These are phyloP conservation scores for Hycleus cichorii DNA, from an alignment of 1,140 invertebrate genomes.

Conservation along the genomic window DNA sequence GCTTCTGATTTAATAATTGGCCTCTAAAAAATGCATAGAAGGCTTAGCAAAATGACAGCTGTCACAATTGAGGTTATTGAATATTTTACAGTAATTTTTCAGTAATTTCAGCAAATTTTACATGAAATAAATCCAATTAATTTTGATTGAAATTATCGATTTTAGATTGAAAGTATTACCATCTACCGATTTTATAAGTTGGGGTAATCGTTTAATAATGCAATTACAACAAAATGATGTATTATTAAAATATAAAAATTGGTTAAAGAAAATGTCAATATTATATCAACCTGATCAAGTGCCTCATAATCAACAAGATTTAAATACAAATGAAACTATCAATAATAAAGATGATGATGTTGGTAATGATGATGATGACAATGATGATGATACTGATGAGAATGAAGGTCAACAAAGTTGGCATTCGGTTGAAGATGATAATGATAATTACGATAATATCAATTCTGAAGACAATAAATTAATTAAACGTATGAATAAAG, in stretches of 20 bases:
- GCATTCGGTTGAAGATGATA: conserved; percentile 30
- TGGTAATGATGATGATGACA: conserved; percentile 18
- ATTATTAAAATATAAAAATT: conserved; percentile 33
- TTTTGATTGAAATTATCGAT: no score
- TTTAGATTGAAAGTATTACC: conserved; percentile 35
- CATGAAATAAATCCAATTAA: no score
- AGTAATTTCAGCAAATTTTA: no score
- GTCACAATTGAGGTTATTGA: no score
- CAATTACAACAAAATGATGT: conserved; percentile 30
- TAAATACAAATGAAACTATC: background rate
- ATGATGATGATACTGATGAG: conserved; percentile 37
- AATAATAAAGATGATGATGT: conserved; percentile 43
- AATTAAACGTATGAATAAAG: no score
- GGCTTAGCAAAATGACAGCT: no score
- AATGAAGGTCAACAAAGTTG: conserved; percentile 40
- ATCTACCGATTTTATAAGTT: conserved; percentile 23
- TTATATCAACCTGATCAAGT: conserved; percentile 28
- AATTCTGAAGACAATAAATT: no score
- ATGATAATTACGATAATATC: conserved; percentile 16
- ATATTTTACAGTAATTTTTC: no score
- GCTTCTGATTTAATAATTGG: no score
- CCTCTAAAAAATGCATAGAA: no score
- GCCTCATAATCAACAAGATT: background rate
- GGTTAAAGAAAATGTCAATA: conserved; percentile 31
- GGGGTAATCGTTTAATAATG: conserved; percentile 30